Evolutionary conservation across 2,797 vertebrate species (phyloP).

Genomic region (Odontamblyopus lacepedii): DNA sequence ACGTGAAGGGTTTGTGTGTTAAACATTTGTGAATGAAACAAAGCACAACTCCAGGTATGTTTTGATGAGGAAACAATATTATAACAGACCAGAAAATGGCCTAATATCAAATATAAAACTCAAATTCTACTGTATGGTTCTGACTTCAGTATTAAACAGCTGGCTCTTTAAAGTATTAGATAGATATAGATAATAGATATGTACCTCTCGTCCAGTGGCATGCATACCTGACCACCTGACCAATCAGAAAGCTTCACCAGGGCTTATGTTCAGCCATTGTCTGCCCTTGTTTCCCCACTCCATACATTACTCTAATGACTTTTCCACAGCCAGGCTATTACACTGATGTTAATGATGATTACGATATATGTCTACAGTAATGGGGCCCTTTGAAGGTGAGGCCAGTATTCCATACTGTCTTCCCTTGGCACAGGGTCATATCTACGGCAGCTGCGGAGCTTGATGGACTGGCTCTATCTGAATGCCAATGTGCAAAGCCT

Average conservation of each 20-base stretch:
- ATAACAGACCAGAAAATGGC: too few relatives aligned
- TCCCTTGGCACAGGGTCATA: neutral
- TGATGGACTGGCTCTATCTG: neutral
- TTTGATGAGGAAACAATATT: too few relatives aligned
- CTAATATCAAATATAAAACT: too few relatives aligned
- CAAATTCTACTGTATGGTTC: too few relatives aligned
- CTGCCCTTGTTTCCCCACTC: conserved; percentile 30
- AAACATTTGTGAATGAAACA: too few relatives aligned
- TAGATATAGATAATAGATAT: too few relatives aligned
- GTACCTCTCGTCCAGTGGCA: conserved; percentile 4
- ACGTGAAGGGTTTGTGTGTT: too few relatives aligned
- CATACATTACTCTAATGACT: conserved; percentile 33
- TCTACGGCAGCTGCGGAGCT: neutral
- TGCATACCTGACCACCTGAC: conserved; percentile 7
- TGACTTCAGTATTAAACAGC: too few relatives aligned
- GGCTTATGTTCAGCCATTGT: conserved; percentile 39
- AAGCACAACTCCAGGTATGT: too few relatives aligned
- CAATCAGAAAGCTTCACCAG: conserved; percentile 32
- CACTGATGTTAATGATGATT: conserved; percentile 33
- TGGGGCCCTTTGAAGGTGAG: conserved; percentile 20
- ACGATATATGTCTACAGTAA: conserved; percentile 26
- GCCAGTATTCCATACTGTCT: conserved; percentile 8
- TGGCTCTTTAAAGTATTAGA: too few relatives aligned
- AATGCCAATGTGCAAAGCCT: conserved; percentile 1
- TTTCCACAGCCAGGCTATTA: conserved; percentile 41